phyloP scores from a whole-genome alignment of 2,888 invertebrate genomes.

The Alloscopus bannaensis region DNA sequence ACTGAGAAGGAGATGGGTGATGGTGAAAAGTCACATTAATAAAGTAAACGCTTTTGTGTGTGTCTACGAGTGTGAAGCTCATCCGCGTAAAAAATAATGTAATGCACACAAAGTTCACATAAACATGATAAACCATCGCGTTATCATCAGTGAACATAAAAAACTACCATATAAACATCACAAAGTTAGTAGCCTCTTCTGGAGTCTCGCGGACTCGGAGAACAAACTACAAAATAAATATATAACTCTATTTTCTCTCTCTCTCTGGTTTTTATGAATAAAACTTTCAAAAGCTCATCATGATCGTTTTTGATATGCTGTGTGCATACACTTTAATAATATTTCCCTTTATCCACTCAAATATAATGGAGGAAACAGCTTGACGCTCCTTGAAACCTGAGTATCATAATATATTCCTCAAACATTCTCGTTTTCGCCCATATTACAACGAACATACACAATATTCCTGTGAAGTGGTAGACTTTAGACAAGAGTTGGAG shows the following conservation, averaged over 20 bases:
- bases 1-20: conserved; percentile 13
- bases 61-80: not conserved
- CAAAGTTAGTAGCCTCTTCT: conserved; percentile 14
- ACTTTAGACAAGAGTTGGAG: no score
- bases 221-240: no score
- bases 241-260: not conserved
- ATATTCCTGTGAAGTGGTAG: no score
- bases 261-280: not conserved
- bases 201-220: no score
- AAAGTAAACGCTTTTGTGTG: conserved; percentile 9
- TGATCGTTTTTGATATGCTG: not conserved
- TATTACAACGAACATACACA: not conserved
- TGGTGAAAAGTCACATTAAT: conserved; percentile 4
- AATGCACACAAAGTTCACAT: conserved; percentile 40
- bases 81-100: no score
- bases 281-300: conserved; percentile 5
- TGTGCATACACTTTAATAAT: conserved; percentile 39
- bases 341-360: conserved; percentile 6
- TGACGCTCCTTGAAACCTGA: conserved; percentile 46
- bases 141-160: conserved; percentile 34
- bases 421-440: not conserved
- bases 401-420: conserved; percentile 13
- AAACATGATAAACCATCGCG: conserved; percentile 33
- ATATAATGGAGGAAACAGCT: conserved; percentile 44
- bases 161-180: conserved; percentile 35